Base-by-base conservation (phyloP, 2,113 vertebrate genomes). In the Chaetodon trifascialis region DNA sequence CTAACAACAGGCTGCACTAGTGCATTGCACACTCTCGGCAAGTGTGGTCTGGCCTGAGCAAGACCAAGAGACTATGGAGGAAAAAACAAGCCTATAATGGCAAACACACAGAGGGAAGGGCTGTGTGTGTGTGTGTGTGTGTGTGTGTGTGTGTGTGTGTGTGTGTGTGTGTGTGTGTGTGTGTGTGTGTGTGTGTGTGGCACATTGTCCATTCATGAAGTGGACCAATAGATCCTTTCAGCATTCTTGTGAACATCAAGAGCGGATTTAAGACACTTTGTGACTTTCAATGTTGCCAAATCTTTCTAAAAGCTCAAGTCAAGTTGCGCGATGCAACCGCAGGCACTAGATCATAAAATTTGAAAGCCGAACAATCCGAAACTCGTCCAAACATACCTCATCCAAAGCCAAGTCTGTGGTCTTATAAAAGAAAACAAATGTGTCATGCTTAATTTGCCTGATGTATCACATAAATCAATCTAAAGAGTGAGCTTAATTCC, bases 1-100 rank as follows among this genome's bases (percentile, higher is more conserved):
- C 83, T 78, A 72, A 93, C 88, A 93, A 85, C 91, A 87, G 74
- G 62, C 90, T 78, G 67, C 84, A 70, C 73, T 77, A 81, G 80
- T 40, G 71, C 72, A 79, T 63, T 82, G 82, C 70, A 78, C 66
- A 76, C 85, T 78, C 49, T 30, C 60, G 85, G 70, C 88, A 84
- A 91, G 86, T 47, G 49, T 66, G 56, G 88, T 91, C 88, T 86
- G 75, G 86, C 58, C 46, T 79, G 81, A 94, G 79, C 90, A 92
- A 88, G 93, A 93, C 83, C 52, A 72, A 46, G 19, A 71, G 40
- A 60, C 83, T 75, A 52, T 85, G 72, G 56, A 30, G 79, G 87
- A 84, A 86, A 84, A 86, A 80, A 55, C 80, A 54, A 88, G 73
- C 80, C 74, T 83, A 87, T 76, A 71, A 83, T 69, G 65, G 80